These are phyloP conservation scores for Martes martes DNA, from an alignment of 2,113 vertebrate species.

Conservation along the genomic window DNA sequence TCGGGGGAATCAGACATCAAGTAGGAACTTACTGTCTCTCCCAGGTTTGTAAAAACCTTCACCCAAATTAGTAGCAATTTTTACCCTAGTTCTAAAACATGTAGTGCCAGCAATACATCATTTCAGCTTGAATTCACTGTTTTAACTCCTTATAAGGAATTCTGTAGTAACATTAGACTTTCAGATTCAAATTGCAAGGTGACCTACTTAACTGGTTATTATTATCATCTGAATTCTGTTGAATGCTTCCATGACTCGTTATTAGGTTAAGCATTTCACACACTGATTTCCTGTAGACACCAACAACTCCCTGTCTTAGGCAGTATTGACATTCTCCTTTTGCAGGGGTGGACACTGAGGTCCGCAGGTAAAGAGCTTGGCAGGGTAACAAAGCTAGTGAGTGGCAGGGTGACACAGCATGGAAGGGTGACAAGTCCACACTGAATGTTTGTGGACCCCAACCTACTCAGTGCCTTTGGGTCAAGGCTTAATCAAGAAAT, in stretches of 20 bases:
- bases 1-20: background rate
- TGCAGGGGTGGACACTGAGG: background rate
- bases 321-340: background rate
- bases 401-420: background rate
- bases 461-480: background rate
- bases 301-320: background rate
- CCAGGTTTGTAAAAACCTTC: background rate
- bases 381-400: background rate
- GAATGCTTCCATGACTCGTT: background rate
- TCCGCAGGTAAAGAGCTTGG: background rate
- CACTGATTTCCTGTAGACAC: background rate
- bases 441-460: background rate
- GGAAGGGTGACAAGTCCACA: background rate
- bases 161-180: slow-evolving; percentile 23
- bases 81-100: slow-evolving; percentile 33
- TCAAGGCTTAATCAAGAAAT: background rate
- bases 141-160: slow-evolving; percentile 51
- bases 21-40: background rate
- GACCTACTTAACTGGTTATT: background rate
- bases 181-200: slow-evolving; percentile 10
- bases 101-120: background rate
- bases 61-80: slow-evolving; percentile 26
- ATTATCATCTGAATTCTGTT: slow-evolving; percentile 11
- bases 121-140: slow-evolving; percentile 28
- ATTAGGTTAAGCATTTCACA: background rate